These are phyloP conservation scores for Eleginops maclovinus DNA, from an alignment of 2,113 vertebrate species.

Conservation along the genomic window DNA sequence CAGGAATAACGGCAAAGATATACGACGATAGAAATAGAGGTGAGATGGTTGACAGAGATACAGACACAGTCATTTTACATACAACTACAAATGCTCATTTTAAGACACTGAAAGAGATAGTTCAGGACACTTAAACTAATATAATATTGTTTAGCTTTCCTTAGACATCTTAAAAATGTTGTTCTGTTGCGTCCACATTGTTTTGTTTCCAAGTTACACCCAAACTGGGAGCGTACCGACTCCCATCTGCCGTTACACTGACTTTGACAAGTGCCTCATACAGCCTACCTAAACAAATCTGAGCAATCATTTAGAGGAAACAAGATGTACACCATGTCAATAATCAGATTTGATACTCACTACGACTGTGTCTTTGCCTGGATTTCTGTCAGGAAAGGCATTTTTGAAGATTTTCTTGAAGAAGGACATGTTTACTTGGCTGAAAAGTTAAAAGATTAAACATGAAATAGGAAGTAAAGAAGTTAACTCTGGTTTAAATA, in stretches of 20 bases:
- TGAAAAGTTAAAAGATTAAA: neutral
- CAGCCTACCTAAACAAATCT: too few species aligned
- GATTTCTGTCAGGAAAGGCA: constrained; percentile 48
- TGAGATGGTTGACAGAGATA: neutral
- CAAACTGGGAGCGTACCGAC: too few species aligned
- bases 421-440: constrained; percentile 58
- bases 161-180: too few species aligned
- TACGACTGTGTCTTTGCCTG: constrained; percentile 19
- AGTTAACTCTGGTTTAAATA: neutral
- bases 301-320: neutral
- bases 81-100: neutral
- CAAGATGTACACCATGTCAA: neutral
- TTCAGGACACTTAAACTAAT: too few species aligned
- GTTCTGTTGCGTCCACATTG: too few species aligned
- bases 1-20: neutral
- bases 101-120: too few species aligned
- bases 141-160: too few species aligned
- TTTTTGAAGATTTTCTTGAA: constrained; percentile 65
- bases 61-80: neutral
- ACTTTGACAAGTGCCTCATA: too few species aligned
- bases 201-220: too few species aligned
- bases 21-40: neutral
- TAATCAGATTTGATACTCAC: constrained; percentile 47
- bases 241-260: too few species aligned
- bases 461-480: neutral